These are phyloP conservation scores for Meloidogyne exigua DNA, from an alignment of 1,140 invertebrate species.

Conservation along the genomic window DNA sequence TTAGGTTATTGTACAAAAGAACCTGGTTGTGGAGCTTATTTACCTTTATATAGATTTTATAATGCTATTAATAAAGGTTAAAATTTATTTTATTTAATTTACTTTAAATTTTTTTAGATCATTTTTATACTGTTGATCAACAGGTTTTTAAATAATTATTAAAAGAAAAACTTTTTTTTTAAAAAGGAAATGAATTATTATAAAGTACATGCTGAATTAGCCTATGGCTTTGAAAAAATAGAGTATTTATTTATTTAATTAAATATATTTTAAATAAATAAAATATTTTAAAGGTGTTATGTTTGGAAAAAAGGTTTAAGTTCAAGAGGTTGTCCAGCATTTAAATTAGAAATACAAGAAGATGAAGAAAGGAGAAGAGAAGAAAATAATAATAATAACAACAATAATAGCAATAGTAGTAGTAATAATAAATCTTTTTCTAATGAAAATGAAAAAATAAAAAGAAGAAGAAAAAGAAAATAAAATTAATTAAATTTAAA, in stretches of 20 bases:
- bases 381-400: not conserved
- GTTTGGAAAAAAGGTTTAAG: conserved; percentile 44
- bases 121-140: conserved; percentile 45
- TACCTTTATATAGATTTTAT: conserved; percentile 55
- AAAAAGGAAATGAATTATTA: conserved; percentile 52
- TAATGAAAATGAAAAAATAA: not conserved
- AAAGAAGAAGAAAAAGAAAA: not conserved
- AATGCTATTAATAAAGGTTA: conserved; percentile 53
- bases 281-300: too few species aligned
- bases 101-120: conserved; percentile 38
- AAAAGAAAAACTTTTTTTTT: not conserved
- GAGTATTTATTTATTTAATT: conserved; percentile 23
- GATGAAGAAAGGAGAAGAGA: not conserved
- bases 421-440: not conserved
- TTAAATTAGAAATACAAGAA: conserved; percentile 14
- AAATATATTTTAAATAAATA: too few species aligned
- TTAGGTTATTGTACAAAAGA: conserved; percentile 55
- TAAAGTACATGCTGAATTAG: conserved; percentile 52
- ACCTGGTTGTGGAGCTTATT: conserved; percentile 56
- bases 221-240: conserved; percentile 48
- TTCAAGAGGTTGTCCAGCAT: conserved; percentile 39
- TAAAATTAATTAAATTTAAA: not conserved
- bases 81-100: conserved; percentile 10
- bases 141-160: conserved; percentile 1
- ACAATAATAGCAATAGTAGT: too few species aligned